phyloP scores from a whole-genome alignment of 2,888 invertebrate species.

The Mythimna vitellina region DNA sequence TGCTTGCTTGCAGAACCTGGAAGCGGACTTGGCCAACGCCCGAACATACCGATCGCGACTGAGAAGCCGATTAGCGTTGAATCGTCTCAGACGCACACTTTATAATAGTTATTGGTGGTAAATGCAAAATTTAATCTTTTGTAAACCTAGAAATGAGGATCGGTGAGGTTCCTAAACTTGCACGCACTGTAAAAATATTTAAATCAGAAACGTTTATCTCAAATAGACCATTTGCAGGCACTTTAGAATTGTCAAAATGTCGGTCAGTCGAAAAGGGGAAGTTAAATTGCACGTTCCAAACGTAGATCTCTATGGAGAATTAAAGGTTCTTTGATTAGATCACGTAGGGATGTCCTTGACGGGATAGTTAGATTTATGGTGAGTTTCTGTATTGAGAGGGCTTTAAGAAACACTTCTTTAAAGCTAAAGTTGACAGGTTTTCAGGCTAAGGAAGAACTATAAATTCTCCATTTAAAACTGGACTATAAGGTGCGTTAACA shows the following conservation, averaged over 20 bases:
- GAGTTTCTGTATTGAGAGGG: neutral
- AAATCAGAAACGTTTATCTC: too few relatives aligned
- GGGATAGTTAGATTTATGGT: neutral
- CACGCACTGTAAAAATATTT: neutral
- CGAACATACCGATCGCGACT: slow-evolving; percentile 23
- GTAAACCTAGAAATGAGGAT: neutral
- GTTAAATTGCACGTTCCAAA: too few relatives aligned
- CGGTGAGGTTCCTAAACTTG: neutral
- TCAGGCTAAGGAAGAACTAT: neutral
- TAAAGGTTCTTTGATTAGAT: neutral
- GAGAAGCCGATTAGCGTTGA: slow-evolving; percentile 22
- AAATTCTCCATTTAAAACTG: neutral
- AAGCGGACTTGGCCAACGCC: slow-evolving; percentile 32
- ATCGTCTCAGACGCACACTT: slow-evolving; percentile 17
- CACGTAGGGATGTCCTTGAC: neutral
- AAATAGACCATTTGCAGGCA: too few relatives aligned
- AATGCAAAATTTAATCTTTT: neutral
- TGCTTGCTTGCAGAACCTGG: slow-evolving; percentile 45
- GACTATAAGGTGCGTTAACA: too few relatives aligned
- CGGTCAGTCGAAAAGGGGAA: too few relatives aligned
- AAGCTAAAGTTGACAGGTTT: neutral
- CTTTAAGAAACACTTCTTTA: neutral
- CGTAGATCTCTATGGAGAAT: too few relatives aligned
- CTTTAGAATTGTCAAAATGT: too few relatives aligned
- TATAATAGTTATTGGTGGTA: slow-evolving; percentile 5